Conservation (phyloP, 2,888 invertebrate species). For the Scaptomyza cyrtandrae region DNA sequence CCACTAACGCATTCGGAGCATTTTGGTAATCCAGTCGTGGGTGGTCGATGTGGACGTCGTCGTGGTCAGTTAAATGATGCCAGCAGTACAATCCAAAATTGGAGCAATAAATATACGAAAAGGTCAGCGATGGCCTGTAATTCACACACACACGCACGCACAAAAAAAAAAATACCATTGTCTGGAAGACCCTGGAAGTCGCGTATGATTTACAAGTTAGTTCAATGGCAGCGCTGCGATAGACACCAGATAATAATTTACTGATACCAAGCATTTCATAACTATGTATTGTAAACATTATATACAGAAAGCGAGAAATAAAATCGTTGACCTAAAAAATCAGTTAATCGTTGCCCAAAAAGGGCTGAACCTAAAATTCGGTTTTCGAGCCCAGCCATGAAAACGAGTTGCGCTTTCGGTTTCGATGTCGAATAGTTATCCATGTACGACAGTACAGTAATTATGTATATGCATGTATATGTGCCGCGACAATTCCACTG, state of each 20-base stretch:
- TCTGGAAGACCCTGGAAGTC: no score
- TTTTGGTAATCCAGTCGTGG: constrained; percentile 98
- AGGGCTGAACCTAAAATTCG: no score
- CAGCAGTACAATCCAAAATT: constrained; percentile 72
- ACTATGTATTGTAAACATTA: no score
- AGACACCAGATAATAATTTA: no score
- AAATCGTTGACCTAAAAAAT: constrained; percentile 63
- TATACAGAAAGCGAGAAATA: neutral
- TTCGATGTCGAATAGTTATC: neutral
- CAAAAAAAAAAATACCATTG: no score
- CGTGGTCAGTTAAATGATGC: constrained; percentile 85
- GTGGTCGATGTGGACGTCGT: constrained; percentile 89
- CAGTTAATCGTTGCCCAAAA: no score
- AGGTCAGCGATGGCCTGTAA: no score
- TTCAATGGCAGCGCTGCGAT: no score
- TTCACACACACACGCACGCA: no score
- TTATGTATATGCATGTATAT: constrained; percentile 6
- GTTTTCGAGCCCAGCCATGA: constrained; percentile 1
- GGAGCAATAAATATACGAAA: no score
- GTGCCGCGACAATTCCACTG: constrained; percentile 5
- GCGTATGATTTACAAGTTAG: no score
- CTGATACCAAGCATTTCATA: no score
- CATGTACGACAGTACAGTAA: constrained; percentile 3
- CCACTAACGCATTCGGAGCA: constrained; percentile 99
- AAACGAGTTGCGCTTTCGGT: neutral